A percentile compares a stretch with the other conserved stretches of the same genome.
Conservation (phyloP, 1,140 invertebrate species). For the Magallana ariakensis region DNA sequence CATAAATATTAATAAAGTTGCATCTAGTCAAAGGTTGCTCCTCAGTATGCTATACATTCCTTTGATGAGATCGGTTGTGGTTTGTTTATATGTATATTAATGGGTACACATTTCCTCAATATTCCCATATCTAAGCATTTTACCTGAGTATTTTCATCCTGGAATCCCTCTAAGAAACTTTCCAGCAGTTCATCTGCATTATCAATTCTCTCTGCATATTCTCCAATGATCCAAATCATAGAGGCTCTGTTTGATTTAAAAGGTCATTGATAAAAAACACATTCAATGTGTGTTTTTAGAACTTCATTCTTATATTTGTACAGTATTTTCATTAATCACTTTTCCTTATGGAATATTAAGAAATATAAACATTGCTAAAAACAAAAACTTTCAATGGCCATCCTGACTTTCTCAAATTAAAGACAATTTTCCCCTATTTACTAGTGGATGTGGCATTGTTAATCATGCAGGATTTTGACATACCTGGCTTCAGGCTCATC, state of each 20-base stretch:
- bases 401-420: neutral
- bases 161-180: slow-evolving; percentile 99
- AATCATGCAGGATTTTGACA: slow-evolving; percentile 28
- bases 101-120: too few relatives aligned
- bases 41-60: too few relatives aligned
- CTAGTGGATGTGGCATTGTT: neutral
- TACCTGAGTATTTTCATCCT: slow-evolving; percentile 98
- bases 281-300: neutral
- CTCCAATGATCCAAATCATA: slow-evolving; percentile 99
- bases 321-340: too few relatives aligned
- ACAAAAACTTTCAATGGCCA: too few relatives aligned
- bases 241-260: slow-evolving; percentile 86
- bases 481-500: slow-evolving; percentile 98
- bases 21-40: too few relatives aligned
- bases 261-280: neutral
- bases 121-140: neutral
- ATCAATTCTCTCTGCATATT: slow-evolving; percentile 99
- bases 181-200: slow-evolving; percentile 99
- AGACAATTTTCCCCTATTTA: neutral
- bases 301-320: too few relatives aligned
- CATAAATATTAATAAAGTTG: neutral
- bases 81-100: too few relatives aligned
- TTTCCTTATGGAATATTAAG: too few relatives aligned
- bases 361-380: too few relatives aligned
- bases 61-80: too few relatives aligned